phyloP scores from a whole-genome alignment of 2,113 vertebrate species.

The Ctenodactylus gundi region DNA sequence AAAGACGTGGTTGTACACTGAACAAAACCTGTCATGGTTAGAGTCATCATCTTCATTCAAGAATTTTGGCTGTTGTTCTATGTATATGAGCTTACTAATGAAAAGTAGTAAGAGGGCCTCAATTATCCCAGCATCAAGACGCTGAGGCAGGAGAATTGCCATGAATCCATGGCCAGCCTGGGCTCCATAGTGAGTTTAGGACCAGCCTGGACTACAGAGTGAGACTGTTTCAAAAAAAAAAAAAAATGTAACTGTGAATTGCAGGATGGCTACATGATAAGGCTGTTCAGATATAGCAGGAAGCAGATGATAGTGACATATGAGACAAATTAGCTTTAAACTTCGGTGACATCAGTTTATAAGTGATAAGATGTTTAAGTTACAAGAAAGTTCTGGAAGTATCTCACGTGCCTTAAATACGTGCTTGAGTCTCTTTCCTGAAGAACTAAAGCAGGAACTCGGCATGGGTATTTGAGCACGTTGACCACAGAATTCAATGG shows the following conservation, averaged over 20 bases:
- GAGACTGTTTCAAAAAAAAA: no score
- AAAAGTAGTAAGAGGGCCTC: neutral
- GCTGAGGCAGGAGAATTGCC: no score
- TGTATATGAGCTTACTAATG: neutral
- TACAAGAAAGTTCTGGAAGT: neutral
- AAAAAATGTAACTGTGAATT: no score
- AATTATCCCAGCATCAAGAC: no score
- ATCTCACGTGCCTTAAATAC: neutral
- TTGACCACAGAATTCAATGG: neutral
- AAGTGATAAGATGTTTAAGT: neutral
- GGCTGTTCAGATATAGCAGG: neutral
- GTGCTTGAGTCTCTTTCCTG: neutral
- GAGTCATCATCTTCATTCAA: neutral
- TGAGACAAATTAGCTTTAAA: neutral
- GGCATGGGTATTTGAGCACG: neutral
- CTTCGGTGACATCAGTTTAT: neutral
- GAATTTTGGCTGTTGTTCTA: neutral
- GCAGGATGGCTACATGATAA: no score
- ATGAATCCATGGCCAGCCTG: no score
- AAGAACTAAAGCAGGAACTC: neutral
- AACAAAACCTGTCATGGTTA: accelerated
- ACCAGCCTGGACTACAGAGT: no score
- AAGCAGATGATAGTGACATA: neutral
- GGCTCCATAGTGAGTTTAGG: no score
- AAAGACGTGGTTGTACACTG: neutral